Base-by-base conservation (phyloP, 2,888 invertebrate genomes). In the Heliconius hortense region DNA sequence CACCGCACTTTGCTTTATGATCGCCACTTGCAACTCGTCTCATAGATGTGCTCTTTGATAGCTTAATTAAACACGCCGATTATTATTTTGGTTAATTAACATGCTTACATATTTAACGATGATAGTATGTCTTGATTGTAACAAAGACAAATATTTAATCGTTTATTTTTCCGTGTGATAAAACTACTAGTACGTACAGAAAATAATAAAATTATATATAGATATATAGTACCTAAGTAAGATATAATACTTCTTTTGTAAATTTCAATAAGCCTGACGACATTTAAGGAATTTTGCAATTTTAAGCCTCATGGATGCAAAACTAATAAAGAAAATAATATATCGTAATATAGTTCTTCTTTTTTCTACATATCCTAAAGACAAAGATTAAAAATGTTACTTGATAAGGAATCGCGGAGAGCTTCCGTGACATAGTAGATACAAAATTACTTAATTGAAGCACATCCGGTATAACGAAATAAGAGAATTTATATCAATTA, bases 1-100 rank as follows among this genome's bases (percentile, higher is more conserved):
- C 83, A 83, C 83, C 82, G 79, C 82, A 79, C 77, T 76, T 76
- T 79, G 84, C 83, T 86, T 88, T 87, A 87, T 86, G 82, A 82
- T 79, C 80, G 81, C 81, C 84, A 79, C 59, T 71, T 60, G 60
- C 71, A 39, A 43, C 71, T 71, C 60, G 59, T 60, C 39, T 60
- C 83, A 80, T 75, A 75, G 77, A 78, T 79, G 74, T 78, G 71
- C 59, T 72, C 73, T 76, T 76, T 76, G 77, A 77, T 80, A 75
- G 79, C 73, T 79, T 73, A 74, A 75, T 79, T 75, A 75, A 73
- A 77, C 24, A 71, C 70, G 56, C 64, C 74, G 70, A 71, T 77
- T 76, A 77, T 76, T 74, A 75, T 69, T 69, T 56, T 69, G 56
- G n/a, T 69, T 69, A n/a, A 31, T 56, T 56, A 69, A 66, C 53